These are phyloP conservation scores for Baronia brevicornis DNA, from an alignment of 2,888 invertebrate species.

Conservation along the genomic window DNA sequence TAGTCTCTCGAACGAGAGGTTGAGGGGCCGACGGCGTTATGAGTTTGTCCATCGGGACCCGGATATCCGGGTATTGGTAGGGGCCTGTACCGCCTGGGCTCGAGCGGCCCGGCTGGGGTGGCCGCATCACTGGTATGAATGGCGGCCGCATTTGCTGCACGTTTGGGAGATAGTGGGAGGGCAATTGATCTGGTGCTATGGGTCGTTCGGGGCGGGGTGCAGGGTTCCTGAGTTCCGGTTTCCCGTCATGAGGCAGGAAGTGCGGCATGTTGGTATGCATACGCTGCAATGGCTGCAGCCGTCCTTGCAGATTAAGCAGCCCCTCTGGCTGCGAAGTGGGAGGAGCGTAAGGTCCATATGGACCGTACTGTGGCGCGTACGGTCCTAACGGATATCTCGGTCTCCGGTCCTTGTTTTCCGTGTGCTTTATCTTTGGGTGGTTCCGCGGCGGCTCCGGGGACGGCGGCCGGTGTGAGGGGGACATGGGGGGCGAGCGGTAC, in stretches of 20 bases:
- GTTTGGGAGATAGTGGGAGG: no score
- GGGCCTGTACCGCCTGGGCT: constrained; percentile 13
- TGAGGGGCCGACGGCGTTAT: constrained; percentile 9
- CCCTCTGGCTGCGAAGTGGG: constrained; percentile 19
- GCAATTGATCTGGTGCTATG: constrained; percentile 7
- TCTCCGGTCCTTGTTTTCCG: constrained; percentile 60
- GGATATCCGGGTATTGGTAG: constrained; percentile 27
- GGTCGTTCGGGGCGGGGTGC: constrained; percentile 23
- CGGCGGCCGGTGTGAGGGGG: constrained; percentile 35
- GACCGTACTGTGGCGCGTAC: constrained; percentile 65
- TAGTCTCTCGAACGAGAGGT: constrained; percentile 10
- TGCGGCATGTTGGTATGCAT: constrained; percentile 19
- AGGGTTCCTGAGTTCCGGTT: constrained; percentile 12
- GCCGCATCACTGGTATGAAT: constrained; percentile 13
- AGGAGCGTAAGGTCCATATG: constrained; percentile 64
- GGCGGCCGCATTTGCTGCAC: constrained; percentile 19
- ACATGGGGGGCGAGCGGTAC: constrained; percentile 48
- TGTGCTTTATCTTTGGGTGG: constrained; percentile 64
- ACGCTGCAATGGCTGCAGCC: constrained; percentile 20
- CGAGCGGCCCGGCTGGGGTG: constrained; percentile 23
- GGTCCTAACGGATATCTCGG: constrained; percentile 63
- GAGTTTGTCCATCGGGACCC: constrained; percentile 26
- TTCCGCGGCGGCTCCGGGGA: constrained; percentile 45
- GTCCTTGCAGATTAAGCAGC: constrained; percentile 19
- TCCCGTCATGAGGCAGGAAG: constrained; percentile 13